Conservation (phyloP, 2,113 vertebrate genomes). For the Rhombomys opimus region DNA sequence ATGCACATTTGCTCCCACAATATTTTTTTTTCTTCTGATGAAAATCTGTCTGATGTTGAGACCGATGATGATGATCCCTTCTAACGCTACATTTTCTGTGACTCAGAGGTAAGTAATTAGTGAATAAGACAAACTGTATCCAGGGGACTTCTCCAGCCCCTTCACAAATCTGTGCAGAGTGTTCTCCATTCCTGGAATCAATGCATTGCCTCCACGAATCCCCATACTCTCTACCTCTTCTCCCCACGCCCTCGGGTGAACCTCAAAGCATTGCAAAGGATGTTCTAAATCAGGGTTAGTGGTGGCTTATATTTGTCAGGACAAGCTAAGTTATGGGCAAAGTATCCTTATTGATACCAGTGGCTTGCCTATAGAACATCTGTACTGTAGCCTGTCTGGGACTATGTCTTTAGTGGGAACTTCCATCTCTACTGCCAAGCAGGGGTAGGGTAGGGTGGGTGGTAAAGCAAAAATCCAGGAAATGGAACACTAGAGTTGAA, state of each 20-base stretch:
- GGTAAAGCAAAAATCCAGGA: neutral
- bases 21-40: neutral
- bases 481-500: neutral
- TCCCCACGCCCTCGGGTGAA: neutral
- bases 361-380: neutral
- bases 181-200: neutral
- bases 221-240: neutral
- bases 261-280: neutral
- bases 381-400: neutral
- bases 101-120: neutral
- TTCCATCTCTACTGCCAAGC: neutral
- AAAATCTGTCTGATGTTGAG: neutral
- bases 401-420: neutral
- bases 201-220: fast-evolving
- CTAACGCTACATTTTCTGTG: neutral
- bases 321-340: neutral
- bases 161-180: neutral
- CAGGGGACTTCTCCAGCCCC: neutral
- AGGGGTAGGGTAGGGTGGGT: no score
- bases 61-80: neutral
- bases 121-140: neutral
- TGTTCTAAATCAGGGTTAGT: neutral
- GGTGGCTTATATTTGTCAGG: neutral
- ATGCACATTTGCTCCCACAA: neutral
- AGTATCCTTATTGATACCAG: neutral